Conservation (phyloP, 2,888 invertebrate species). For the Tinea trinotella region DNA sequence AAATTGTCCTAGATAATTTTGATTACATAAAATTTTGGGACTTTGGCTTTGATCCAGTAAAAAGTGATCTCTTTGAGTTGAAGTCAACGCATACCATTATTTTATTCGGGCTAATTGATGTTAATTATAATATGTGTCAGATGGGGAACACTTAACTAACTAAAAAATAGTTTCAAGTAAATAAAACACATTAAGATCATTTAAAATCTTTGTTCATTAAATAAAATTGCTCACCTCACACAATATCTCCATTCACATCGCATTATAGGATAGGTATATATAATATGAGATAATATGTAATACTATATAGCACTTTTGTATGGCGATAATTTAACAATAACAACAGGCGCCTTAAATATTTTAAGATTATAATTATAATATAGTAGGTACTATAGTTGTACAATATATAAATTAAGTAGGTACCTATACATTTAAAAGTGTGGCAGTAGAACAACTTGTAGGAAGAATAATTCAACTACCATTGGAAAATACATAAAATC, state of each 20-base stretch:
- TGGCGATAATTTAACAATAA: constrained; percentile 14
- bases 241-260: constrained; percentile 15
- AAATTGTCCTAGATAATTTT: constrained; percentile 66
- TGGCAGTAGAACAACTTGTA: constrained; percentile 1
- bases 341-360: constrained; percentile 5
- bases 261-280: constrained; percentile 8
- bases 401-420: neutral
- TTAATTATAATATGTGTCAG: neutral
- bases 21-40: constrained; percentile 55
- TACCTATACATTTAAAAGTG: neutral
- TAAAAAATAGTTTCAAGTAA: constrained; percentile 18
- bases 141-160: neutral
- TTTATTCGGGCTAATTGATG: neutral
- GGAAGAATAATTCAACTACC: neutral
- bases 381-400: neutral
- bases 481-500: constrained; percentile 7
- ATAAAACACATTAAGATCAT: constrained; percentile 36
- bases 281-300: constrained; percentile 12
- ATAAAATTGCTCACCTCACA: constrained; percentile 21
- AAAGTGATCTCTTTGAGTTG: constrained; percentile 48
- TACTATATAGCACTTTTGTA: constrained; percentile 16
- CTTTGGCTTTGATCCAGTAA: constrained; percentile 48
- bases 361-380: neutral
- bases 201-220: constrained; percentile 50
- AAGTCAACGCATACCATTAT: constrained; percentile 31